These are phyloP conservation scores for Lamprotornis superbus DNA, from an alignment of 2,113 vertebrate species.

Conservation along the genomic window DNA sequence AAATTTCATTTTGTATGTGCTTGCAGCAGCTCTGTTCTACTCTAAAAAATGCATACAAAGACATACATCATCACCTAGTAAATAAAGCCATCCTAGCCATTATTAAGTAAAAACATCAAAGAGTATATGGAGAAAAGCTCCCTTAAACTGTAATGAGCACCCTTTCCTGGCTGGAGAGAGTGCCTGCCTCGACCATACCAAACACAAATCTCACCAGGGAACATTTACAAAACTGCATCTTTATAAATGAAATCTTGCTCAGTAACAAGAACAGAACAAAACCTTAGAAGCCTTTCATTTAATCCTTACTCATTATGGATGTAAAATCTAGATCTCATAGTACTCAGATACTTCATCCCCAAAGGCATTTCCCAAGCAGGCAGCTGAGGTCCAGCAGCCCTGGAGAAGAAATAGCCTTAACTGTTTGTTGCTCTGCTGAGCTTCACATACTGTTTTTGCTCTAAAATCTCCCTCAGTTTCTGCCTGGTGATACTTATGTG, in stretches of 20 bases:
- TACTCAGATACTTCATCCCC: background rate
- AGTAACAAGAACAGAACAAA: background rate
- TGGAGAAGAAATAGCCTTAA: background rate
- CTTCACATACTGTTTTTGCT: background rate
- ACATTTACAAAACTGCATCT: background rate
- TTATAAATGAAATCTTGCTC: background rate
- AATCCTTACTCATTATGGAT: background rate
- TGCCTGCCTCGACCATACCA: background rate
- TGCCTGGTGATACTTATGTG: background rate
- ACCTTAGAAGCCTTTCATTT: background rate
- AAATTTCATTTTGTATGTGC: background rate
- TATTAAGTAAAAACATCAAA: background rate
- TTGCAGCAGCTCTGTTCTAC: background rate
- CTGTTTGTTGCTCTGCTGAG: background rate
- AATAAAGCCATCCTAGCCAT: background rate
- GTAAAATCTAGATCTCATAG: background rate
- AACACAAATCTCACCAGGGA: background rate
- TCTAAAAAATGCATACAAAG: background rate
- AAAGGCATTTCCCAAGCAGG: background rate
- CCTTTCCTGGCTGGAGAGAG: background rate
- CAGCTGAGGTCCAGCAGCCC: background rate
- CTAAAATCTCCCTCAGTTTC: background rate
- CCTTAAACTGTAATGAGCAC: background rate
- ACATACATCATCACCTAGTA: background rate
- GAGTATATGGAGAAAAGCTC: background rate